Evolutionary conservation across 2,888 invertebrate species (phyloP), one percentile per base, ranked within the genome.

Genomic region (Athetis lepigone): DNA sequence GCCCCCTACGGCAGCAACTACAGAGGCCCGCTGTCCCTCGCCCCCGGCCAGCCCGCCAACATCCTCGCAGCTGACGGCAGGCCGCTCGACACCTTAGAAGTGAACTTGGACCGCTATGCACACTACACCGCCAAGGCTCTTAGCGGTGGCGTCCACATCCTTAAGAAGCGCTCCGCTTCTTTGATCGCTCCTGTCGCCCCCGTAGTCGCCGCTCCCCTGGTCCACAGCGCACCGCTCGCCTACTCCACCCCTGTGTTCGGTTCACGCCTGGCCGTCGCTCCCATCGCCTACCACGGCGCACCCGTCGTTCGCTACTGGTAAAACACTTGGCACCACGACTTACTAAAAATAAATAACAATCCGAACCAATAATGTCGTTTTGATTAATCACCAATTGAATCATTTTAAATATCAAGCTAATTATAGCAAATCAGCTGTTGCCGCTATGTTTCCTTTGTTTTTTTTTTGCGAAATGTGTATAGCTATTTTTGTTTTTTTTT

Each of bases 1-100:
- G 70, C 84, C 19, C 87, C 88, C 62, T 69, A 47, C 27, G 36
- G 16, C 13, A 13, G 9, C 29, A 92, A 92, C 87, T 92, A 92
- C 85, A 88, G 90, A 69, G 91, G 90, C n/a, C 92, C 93, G 4
- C 84, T 92, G 70, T 94, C 94, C 6, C 88, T 94, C 59, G 92
- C 92, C 4, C 94, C 93, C 11, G 92, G 93, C 37, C 92, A 93
- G 79, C 94, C 94, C 46, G 94, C 94, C 64, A 91, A 86, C 84
- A 89, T 94, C 66, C 71, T 92, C 63, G 91, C 87, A 0, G 88
- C 90, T 56, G 92, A 92, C 76, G 93, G 94, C 82, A 92, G 92
- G 78, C 94, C 94, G 0, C 82, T 94, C 29, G 94, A 94, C 77
- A 94, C 94, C 39, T 78, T 93, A 57, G 92, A 92, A 46, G 94